A percentile compares a stretch with the other conserved stretches of the same genome.
These are phyloP conservation scores for Anabacerthia variegaticeps DNA, from an alignment of 2,797 vertebrate genomes.

Conservation along the genomic window DNA sequence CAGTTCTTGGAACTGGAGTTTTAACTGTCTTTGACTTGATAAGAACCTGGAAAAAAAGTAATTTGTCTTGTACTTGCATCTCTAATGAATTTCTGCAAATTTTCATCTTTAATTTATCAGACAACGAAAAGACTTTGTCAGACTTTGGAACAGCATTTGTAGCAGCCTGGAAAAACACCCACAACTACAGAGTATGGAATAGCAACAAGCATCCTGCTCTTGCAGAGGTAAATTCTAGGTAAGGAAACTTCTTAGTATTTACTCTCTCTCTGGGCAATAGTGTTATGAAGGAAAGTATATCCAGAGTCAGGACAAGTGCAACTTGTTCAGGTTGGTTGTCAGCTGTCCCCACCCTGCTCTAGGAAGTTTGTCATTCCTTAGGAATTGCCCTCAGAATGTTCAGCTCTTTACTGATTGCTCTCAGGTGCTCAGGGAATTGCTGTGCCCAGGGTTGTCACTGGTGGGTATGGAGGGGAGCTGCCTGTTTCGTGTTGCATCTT, in stretches of 20 bases:
- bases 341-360: neutral
- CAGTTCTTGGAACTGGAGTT: neutral
- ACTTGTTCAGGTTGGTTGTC: neutral
- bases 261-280: neutral
- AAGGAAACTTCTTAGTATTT: conserved; percentile 34
- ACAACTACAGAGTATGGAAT: conserved; percentile 95
- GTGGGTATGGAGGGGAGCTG: neutral
- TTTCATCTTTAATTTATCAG: conserved; percentile 69
- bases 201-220: conserved; percentile 93
- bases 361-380: neutral
- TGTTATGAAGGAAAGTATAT: neutral
- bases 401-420: neutral
- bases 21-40: neutral
- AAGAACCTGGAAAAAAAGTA: neutral
- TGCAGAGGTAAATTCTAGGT: conserved; percentile 89
- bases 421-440: neutral
- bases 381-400: neutral
- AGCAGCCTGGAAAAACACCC: conserved; percentile 90
- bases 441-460: neutral
- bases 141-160: conserved; percentile 90
- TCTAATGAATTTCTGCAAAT: neutral
- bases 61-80: neutral
- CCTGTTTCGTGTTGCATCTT: neutral
- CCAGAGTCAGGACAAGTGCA: neutral
- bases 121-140: conserved; percentile 89